These are phyloP conservation scores for Poeciliopsis turrubarensis DNA, from an alignment of 2,113 vertebrate species.

Conservation along the genomic window DNA sequence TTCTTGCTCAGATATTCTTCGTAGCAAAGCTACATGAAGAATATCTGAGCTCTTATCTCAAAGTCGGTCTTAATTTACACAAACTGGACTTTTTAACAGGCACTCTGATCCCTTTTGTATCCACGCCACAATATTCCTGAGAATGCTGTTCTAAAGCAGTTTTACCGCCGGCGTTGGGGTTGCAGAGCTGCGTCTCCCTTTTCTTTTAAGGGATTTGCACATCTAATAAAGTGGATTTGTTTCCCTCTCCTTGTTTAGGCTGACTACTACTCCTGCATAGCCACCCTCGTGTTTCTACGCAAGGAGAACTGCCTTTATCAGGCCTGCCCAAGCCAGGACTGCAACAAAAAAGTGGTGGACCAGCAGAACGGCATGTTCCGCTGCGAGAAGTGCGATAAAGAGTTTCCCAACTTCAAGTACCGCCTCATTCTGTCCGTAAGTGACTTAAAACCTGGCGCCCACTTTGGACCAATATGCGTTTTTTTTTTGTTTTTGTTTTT, in stretches of 20 bases:
- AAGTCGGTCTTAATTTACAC: background rate
- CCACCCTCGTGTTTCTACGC: slow-evolving; percentile 90
- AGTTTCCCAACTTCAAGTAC: slow-evolving; percentile 97
- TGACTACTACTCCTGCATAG: slow-evolving; percentile 92
- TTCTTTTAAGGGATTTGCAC: background rate
- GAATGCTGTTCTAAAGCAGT: slow-evolving; percentile 39
- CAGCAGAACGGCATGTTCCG: slow-evolving; percentile 94
- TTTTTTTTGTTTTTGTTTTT: background rate
- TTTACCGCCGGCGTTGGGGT: slow-evolving; percentile 4
- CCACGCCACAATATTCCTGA: background rate
- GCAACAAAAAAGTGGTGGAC: slow-evolving; percentile 98
- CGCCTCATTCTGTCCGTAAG: slow-evolving; percentile 96
- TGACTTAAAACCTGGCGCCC: slow-evolving; percentile 21
- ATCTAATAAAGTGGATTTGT: background rate
- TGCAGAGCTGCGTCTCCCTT: background rate
- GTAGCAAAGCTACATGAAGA: background rate
- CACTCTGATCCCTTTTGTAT: slow-evolving; percentile 8
- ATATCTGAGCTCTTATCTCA: slow-evolving; percentile 38
- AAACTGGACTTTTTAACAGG: slow-evolving; percentile 1
- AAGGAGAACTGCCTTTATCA: slow-evolving; percentile 97
- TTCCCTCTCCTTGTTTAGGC: slow-evolving; percentile 76
- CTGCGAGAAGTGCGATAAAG: slow-evolving; percentile 95
- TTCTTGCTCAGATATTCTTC: background rate
- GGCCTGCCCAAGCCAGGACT: slow-evolving; percentile 92
- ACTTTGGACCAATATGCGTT: background rate